Percentiles rank a stretch among this genome's conserved stretches.
These are phyloP conservation scores for Lepisosteus oculatus DNA, from an alignment of 2,113 vertebrate species.

Conservation along the genomic window DNA sequence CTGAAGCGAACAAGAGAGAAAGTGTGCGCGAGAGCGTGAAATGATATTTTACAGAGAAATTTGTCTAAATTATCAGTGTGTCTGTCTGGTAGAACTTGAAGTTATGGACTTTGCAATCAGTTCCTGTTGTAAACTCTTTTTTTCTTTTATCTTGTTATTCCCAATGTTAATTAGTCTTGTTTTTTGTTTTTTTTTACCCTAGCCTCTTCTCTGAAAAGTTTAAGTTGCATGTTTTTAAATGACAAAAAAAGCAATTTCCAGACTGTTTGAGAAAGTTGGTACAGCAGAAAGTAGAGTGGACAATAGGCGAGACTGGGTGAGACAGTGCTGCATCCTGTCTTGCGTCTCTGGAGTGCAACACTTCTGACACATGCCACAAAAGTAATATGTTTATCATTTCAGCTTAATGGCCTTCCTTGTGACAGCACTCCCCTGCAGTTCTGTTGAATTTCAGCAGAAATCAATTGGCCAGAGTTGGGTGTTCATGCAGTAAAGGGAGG, in stretches of 20 bases:
- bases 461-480: no score
- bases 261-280: slow-evolving; percentile 15
- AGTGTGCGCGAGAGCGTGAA: slow-evolving; percentile 23
- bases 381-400: no score
- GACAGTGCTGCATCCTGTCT: neutral
- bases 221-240: slow-evolving; percentile 56
- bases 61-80: slow-evolving; percentile 51
- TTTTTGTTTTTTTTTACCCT: slow-evolving; percentile 22
- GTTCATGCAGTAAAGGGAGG: no score
- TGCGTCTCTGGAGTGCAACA: neutral
- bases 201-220: slow-evolving; percentile 20
- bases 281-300: slow-evolving; percentile 6
- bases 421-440: no score
- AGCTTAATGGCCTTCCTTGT: no score
- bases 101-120: slow-evolving; percentile 56
- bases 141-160: slow-evolving; percentile 31
- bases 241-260: slow-evolving; percentile 17
- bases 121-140: slow-evolving; percentile 38
- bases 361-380: no score
- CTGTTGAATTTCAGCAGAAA: no score
- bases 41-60: slow-evolving; percentile 38
- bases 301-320: slow-evolving; percentile 20
- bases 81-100: slow-evolving; percentile 52
- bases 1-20: slow-evolving; percentile 9
- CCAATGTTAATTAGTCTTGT: slow-evolving; percentile 31